Conservation (phyloP, 92 coral and sea anemone species). For the Porites cylindrica region DNA sequence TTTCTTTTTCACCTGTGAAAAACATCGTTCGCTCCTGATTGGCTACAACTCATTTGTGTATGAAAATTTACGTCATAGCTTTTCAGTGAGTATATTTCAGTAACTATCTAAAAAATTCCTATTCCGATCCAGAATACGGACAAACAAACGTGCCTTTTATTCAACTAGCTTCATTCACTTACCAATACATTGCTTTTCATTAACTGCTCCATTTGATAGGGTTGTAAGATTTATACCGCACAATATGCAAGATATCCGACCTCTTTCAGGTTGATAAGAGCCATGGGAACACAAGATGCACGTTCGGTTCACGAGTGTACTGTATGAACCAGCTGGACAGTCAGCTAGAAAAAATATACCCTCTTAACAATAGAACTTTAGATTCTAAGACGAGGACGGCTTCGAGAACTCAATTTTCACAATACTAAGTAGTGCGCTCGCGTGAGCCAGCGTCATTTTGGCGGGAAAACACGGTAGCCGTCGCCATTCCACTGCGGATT, state of each 20-base stretch:
- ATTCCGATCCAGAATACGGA: neutral
- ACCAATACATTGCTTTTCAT: slow-evolving; percentile 26
- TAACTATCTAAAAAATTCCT: too few species aligned
- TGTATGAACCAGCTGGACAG: slow-evolving; percentile 55
- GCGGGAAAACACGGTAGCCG: too few species aligned
- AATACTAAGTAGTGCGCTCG: too few species aligned
- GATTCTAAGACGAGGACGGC: neutral
- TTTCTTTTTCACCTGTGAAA: too few species aligned
- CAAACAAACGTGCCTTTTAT: neutral
- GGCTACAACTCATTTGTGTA: too few species aligned
- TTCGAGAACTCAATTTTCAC: too few species aligned
- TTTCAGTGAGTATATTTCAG: too few species aligned
- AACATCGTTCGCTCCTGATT: too few species aligned
- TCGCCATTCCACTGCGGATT: too few species aligned
- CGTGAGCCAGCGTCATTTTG: too few species aligned
- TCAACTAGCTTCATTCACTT: neutral
- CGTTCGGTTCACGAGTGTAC: slow-evolving; percentile 22
- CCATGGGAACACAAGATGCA: slow-evolving; percentile 53
- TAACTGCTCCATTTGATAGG: slow-evolving; percentile 26
- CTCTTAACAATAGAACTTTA: neutral
- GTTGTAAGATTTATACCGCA: slow-evolving; percentile 45
- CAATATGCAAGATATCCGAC: slow-evolving; percentile 23
- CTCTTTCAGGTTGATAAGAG: slow-evolving; percentile 48
- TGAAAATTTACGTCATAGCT: too few species aligned
- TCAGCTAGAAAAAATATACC: slow-evolving; percentile 18